Evolutionary conservation across 2,797 vertebrate genomes (phyloP).

Genomic region (Nannoperca australis): DNA sequence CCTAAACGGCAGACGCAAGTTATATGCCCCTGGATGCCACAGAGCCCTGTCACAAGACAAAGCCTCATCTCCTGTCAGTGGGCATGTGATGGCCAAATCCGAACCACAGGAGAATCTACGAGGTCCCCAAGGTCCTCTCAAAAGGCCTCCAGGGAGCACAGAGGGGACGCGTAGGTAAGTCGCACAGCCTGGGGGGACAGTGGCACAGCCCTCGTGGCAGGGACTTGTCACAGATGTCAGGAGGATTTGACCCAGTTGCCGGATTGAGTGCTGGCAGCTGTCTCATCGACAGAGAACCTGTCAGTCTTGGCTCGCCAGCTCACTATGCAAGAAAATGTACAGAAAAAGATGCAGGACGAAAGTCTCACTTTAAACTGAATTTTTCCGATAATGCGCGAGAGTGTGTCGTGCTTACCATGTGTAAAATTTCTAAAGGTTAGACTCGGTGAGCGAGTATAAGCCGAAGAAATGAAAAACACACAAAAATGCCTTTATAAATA

Average conservation of each 20-base stretch:
- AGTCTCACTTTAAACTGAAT: constrained; percentile 34
- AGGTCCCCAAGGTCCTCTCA: constrained; percentile 35
- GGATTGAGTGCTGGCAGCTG: constrained; percentile 75
- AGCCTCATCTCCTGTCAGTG: constrained; percentile 26
- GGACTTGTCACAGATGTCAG: constrained; percentile 73
- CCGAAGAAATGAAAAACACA: constrained; percentile 23
- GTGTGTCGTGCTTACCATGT: neutral
- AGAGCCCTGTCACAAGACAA: constrained; percentile 62
- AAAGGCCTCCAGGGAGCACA: constrained; percentile 45
- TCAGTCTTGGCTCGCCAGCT: constrained; percentile 58
- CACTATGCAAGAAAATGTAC: constrained; percentile 24
- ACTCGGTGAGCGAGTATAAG: neutral
- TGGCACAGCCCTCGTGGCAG: constrained; percentile 46
- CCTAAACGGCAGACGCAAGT: constrained; percentile 64
- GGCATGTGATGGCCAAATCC: constrained; percentile 13
- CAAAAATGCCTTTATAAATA: constrained; percentile 35
- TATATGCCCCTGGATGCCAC: constrained; percentile 46
- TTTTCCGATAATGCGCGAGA: constrained; percentile 15
- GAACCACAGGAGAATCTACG: constrained; percentile 27
- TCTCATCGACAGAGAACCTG: constrained; percentile 64
- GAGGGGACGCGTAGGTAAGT: constrained; percentile 66
- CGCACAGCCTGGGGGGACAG: constrained; percentile 55
- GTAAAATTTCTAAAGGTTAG: constrained; percentile 29
- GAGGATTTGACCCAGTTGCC: constrained; percentile 76
- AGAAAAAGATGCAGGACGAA: constrained; percentile 26